Percentiles rank a stretch among this genome's conserved stretches.
phyloP scores from a whole-genome alignment of 2,797 vertebrate genomes.

The Peromyscus melanophrys region DNA sequence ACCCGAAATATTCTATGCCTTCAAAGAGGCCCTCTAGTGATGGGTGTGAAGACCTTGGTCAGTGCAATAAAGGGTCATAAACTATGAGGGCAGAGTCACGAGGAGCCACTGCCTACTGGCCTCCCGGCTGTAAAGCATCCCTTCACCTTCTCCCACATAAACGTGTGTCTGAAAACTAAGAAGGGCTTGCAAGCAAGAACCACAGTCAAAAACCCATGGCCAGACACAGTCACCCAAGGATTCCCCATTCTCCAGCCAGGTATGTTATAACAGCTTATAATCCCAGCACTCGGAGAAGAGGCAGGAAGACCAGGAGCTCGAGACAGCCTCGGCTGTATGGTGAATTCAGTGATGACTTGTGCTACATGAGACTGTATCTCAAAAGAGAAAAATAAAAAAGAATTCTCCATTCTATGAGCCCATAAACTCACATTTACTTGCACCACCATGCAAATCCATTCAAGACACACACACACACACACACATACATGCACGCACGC shows the following conservation, averaged over 20 bases:
- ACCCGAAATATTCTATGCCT: constrained; percentile 6
- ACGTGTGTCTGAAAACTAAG: not conserved
- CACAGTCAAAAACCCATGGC: not conserved
- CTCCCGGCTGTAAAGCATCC: not conserved
- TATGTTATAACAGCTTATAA: no score
- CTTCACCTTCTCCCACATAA: not conserved
- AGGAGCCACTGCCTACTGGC: not conserved
- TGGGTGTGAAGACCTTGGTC: not conserved
- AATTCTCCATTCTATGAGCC: not conserved
- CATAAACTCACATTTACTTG: constrained; percentile 10
- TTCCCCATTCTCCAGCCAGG: not conserved
- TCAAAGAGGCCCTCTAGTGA: not conserved
- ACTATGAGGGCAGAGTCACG: not conserved
- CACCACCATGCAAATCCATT: not conserved
- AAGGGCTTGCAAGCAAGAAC: constrained; percentile 8
- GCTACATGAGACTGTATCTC: not conserved
- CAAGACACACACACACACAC: not conserved
- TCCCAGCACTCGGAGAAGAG: not conserved
- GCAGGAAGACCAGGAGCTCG: not conserved
- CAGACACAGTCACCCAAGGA: not conserved
- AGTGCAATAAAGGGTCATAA: not conserved
- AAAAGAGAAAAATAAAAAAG: not conserved
- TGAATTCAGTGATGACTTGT: not conserved
- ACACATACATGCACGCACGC: not conserved
- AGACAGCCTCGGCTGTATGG: not conserved